A percentile compares a stretch with the other conserved stretches of the same genome.
These are phyloP conservation scores for Lota lota DNA, from an alignment of 2,113 vertebrate species.

Conservation along the genomic window DNA sequence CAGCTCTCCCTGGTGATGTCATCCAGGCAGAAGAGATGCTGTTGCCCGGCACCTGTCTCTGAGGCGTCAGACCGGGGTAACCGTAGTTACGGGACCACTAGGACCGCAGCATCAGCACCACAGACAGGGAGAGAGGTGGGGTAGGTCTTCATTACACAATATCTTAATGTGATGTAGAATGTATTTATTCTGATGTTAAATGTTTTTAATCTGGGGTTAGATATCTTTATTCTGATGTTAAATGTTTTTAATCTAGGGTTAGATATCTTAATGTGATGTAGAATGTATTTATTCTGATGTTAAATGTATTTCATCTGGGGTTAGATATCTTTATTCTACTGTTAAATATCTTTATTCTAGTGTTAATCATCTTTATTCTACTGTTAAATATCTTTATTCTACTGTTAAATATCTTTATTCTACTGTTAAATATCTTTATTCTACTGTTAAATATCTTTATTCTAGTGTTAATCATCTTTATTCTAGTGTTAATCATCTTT, in stretches of 20 bases:
- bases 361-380: neutral
- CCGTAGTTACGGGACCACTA: conserved; percentile 38
- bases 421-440: neutral
- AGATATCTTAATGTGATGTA: fast-evolving
- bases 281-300: neutral
- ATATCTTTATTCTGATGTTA: neutral
- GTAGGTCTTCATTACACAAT: conserved; percentile 39
- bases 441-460: neutral
- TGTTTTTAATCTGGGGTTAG: neutral
- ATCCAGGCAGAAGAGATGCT: conserved; percentile 72
- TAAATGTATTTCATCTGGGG: neutral
- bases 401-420: neutral
- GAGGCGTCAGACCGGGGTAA: conserved; percentile 61
- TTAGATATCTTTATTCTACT: neutral
- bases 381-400: neutral
- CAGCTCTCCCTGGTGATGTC: conserved; percentile 72
- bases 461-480: too few relatives aligned
- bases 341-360: neutral
- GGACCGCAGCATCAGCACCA: too few relatives aligned
- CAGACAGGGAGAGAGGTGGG: conserved; percentile 42
- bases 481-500: too few relatives aligned
- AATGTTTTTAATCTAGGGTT: neutral
- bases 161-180: too few relatives aligned
- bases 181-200: neutral
- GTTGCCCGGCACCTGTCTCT: conserved; percentile 73